Conservation (phyloP, 2,797 vertebrate species). For the Neosilurus mollespiculum region DNA sequence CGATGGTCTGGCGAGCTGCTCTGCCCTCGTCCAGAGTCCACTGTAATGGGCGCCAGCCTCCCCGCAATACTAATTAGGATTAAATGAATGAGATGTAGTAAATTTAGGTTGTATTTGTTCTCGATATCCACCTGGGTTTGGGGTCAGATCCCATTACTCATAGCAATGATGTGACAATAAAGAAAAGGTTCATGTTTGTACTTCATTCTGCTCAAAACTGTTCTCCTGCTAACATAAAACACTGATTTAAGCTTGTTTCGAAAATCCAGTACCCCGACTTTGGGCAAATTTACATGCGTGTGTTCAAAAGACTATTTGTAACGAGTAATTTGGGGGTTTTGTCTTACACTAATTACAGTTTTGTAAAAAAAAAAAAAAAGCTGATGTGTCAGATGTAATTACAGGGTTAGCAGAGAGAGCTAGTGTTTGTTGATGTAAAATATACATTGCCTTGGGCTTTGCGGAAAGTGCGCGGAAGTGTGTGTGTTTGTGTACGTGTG, state of each 20-base stretch:
- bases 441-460: slow-evolving; percentile 22
- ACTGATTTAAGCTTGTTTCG: neutral
- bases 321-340: slow-evolving; percentile 22
- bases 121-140: neutral
- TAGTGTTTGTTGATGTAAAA: slow-evolving; percentile 33
- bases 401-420: slow-evolving; percentile 21
- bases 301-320: neutral
- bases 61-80: too few relatives aligned
- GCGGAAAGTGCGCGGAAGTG: neutral
- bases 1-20: too few relatives aligned
- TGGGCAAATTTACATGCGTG: neutral
- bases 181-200: neutral
- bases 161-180: too few relatives aligned
- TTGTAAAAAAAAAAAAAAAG: slow-evolving; percentile 27
- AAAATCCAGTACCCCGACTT: neutral
- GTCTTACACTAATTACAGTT: slow-evolving; percentile 34
- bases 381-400: slow-evolving; percentile 35
- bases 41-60: too few relatives aligned
- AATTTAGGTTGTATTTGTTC: too few relatives aligned
- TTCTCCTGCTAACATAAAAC: neutral
- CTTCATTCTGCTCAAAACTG: neutral
- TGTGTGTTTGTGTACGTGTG: neutral
- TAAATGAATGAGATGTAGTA: too few relatives aligned
- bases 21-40: too few relatives aligned
- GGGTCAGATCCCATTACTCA: neutral